A percentile compares a stretch with the other conserved stretches of the same genome.
phyloP scores from a whole-genome alignment of 1,140 invertebrate genomes.

The Caenorhabditis inopinata region DNA sequence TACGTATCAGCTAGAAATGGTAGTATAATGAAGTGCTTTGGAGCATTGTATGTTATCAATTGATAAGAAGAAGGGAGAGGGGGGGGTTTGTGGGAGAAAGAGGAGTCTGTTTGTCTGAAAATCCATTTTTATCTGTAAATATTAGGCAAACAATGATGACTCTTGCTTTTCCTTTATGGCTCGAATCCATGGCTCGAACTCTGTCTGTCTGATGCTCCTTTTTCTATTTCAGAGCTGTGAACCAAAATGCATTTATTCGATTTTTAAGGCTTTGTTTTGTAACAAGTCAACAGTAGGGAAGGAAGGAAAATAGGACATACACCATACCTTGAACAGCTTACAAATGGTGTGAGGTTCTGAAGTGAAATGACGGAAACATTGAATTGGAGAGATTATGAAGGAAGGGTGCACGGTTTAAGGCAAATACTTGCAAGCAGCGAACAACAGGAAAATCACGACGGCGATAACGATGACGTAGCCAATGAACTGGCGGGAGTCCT shows the following conservation, averaged over 20 bases:
- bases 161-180: no score
- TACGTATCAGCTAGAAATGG: not conserved
- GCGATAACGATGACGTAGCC: slow-evolving; percentile 45
- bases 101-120: not conserved
- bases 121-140: no score
- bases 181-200: no score
- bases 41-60: not conserved
- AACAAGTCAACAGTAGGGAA: no score
- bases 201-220: no score
- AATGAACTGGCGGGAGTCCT: slow-evolving; percentile 37
- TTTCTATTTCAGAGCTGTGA: no score
- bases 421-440: slow-evolving; percentile 45
- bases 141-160: no score
- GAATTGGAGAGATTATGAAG: not conserved
- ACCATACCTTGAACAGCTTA: not conserved
- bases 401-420: slow-evolving; percentile 20
- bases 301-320: not conserved
- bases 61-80: not conserved
- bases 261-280: not conserved
- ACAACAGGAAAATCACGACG: slow-evolving; percentile 40
- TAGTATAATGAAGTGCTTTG: not conserved
- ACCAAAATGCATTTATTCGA: slow-evolving; percentile 2
- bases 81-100: no score
- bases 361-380: not conserved
- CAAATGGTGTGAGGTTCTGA: not conserved